Conservation (phyloP, 2,797 vertebrate species). For the Podarcis lilfordi region DNA sequence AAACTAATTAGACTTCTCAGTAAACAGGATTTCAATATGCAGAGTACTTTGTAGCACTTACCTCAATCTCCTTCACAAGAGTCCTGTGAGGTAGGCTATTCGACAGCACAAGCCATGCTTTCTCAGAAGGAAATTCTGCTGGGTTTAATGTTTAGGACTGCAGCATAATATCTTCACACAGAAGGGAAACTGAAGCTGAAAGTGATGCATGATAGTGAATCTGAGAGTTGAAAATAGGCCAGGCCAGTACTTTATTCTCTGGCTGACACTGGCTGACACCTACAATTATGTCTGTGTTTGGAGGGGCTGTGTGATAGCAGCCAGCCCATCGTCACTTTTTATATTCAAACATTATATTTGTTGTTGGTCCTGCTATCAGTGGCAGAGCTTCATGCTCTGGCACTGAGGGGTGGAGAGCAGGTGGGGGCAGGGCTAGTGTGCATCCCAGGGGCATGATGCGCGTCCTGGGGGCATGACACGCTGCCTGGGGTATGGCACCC, state of each 20-base stretch:
- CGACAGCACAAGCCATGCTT: neutral
- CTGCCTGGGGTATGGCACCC: too few species aligned
- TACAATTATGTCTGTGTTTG: neutral
- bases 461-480: too few species aligned
- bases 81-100: neutral
- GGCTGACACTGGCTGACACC: neutral
- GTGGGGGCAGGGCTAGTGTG: too few species aligned
- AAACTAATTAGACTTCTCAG: neutral
- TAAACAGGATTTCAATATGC: neutral
- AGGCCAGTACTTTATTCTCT: neutral
- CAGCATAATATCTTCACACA: neutral
- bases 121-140: neutral
- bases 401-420: too few species aligned
- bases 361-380: neutral
- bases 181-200: neutral
- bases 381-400: too few species aligned
- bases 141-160: neutral
- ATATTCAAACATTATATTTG: neutral
- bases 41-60: neutral
- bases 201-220: neutral
- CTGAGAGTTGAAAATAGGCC: neutral
- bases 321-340: neutral
- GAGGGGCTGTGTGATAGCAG: neutral
- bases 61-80: neutral
- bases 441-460: too few species aligned